phyloP scores from a whole-genome alignment of 2,797 vertebrate species.

The Odontamblyopus lacepedii region DNA sequence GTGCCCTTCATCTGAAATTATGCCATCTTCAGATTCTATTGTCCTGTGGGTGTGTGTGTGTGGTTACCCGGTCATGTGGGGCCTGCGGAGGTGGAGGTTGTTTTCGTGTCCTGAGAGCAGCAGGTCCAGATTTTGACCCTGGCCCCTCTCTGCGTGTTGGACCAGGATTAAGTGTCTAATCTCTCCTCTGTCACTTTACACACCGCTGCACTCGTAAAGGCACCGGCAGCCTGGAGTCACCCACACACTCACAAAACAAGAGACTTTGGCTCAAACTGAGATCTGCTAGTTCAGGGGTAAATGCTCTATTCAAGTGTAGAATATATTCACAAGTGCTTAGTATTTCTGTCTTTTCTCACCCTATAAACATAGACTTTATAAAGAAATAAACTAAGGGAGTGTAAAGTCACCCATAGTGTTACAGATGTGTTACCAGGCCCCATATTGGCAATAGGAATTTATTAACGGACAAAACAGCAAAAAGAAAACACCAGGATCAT shows the following conservation, averaged over 20 bases:
- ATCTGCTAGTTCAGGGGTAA: conserved; percentile 1
- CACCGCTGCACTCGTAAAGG: conserved; percentile 71
- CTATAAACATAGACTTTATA: too few species aligned
- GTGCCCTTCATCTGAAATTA: too few species aligned
- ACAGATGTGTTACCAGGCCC: too few species aligned
- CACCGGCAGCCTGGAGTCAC: conserved; percentile 57
- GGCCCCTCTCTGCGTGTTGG: conserved; percentile 78
- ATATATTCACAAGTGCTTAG: background rate
- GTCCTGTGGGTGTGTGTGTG: conserved; percentile 1
- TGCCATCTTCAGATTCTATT: background rate
- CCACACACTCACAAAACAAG: conserved; percentile 14
- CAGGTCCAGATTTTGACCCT: conserved; percentile 83
- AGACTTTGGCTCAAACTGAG: background rate
- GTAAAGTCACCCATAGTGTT: too few species aligned
- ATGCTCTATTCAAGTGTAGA: background rate
- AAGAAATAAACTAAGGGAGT: too few species aligned
- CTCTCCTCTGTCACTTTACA: conserved; percentile 83
- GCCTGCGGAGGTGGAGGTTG: conserved; percentile 17
- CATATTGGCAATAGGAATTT: too few species aligned
- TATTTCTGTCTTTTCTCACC: background rate
- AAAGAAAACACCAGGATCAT: too few species aligned
- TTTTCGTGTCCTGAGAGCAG: conserved; percentile 66
- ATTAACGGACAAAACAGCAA: too few species aligned
- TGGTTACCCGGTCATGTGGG: background rate
- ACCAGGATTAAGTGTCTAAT: conserved; percentile 82